phyloP scores from a whole-genome alignment of 2,797 vertebrate species.

The Crocodylus rhombifer region DNA sequence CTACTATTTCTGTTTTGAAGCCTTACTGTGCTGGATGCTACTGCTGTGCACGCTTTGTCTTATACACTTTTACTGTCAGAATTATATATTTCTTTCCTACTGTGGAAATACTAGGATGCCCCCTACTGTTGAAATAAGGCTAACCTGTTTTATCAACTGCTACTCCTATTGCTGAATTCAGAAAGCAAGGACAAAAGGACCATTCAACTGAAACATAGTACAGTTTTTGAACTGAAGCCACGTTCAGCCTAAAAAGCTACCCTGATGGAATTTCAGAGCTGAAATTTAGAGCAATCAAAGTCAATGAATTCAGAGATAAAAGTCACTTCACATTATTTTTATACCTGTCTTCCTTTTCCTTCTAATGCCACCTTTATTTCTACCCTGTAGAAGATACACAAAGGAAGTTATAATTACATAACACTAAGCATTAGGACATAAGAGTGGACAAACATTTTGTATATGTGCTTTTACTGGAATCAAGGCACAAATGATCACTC shows the following conservation, averaged over 20 bases:
- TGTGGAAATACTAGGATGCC: slow-evolving; percentile 64
- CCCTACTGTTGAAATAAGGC: slow-evolving; percentile 54
- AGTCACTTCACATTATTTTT: background rate
- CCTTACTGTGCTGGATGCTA: background rate
- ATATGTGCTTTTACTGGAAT: background rate
- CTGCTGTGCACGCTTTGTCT: background rate
- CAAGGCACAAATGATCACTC: fast-evolving
- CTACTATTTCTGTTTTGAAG: background rate
- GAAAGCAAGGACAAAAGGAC: background rate
- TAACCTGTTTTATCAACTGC: background rate
- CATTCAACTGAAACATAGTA: background rate
- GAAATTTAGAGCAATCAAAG: fast-evolving
- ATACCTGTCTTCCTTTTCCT: background rate
- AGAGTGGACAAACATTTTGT: background rate
- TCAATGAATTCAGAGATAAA: fast-evolving
- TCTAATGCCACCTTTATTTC: fast-evolving
- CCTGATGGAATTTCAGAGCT: background rate
- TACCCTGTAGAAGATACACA: background rate
- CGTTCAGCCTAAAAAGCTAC: background rate
- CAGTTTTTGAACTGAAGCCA: background rate
- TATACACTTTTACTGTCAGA: background rate
- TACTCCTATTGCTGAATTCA: background rate
- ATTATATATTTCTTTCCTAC: background rate
- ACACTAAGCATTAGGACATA: fast-evolving
- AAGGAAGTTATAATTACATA: background rate